Base-by-base conservation (phyloP, 2,113 vertebrate species). In the Oryzias curvinotus region DNA sequence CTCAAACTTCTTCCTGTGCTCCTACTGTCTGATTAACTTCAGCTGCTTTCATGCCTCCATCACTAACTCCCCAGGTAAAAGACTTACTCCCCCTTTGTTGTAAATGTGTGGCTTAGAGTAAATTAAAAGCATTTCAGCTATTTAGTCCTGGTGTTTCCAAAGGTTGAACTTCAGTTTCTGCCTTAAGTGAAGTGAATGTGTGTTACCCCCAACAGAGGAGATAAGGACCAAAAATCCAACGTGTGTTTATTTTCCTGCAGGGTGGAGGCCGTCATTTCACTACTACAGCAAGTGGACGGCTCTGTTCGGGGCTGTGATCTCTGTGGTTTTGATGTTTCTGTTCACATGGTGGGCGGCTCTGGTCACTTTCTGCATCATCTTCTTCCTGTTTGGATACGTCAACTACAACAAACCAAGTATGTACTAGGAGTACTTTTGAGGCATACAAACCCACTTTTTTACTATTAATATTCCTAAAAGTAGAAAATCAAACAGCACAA, bases 1-100 rank as follows among this genome's bases (percentile, higher is more conserved):
- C 73, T 92, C 91, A 46, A 93, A 92, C 74, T 93, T 93, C 77
- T 93, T 92, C 80, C 81, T 94, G 21, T 93, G 91, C 26, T 92
- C 90, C 17, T 94, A 92, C 17, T 80, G 90, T 19, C 87, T 93
- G 41, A 92, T 93, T 73, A 94, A 93, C 86, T 93, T 94, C 70
- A 91, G 90, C 69, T 93, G 91, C 65, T 93, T 94, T 68, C 89
- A 93, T 3, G 86, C 91, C 1, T 93, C 91, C 4, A 82, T 92
- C 68, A 92, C 88, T 15, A 91, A 91, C 71, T 92, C 86, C 0
- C 92, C 92, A 18, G 93, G 92, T 92, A 50, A 83, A 75, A 44
- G 41, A 14, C 3, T 42, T 21, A 36, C 36, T 36, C 8, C 36
- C 10, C 36, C 36, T 12, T 12, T 3, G 3, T 36, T 36, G 36